A percentile compares a stretch with the other conserved stretches of the same genome.
Conservation (phyloP, 2,888 invertebrate species). For the Epirrhoe alternata region DNA sequence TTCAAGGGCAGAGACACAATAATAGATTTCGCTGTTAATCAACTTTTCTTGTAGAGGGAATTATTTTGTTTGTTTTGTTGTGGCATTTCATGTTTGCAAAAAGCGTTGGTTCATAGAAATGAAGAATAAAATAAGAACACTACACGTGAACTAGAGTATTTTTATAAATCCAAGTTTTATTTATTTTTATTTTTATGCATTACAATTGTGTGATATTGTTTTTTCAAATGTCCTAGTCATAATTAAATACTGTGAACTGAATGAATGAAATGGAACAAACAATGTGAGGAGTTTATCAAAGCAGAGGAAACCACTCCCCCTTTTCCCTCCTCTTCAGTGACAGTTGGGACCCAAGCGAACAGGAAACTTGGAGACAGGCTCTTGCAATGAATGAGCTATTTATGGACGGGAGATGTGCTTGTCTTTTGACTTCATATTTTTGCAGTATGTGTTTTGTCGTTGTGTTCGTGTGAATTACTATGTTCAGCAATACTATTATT, state of each 20-base stretch:
- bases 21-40: not conserved
- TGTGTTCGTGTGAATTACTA: no score
- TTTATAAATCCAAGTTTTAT: no score
- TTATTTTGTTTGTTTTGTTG: not conserved
- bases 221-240: not conserved
- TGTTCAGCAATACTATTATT: no score
- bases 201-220: no score
- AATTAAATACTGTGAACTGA: not conserved
- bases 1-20: conserved; percentile 8
- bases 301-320: conserved; percentile 1
- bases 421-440: conserved; percentile 8
- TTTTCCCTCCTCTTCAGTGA: conserved; percentile 1
- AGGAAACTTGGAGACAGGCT: conserved; percentile 24
- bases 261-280: conserved; percentile 11
- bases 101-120: no score
- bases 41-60: not conserved
- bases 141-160: no score
- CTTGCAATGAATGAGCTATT: conserved; percentile 19
- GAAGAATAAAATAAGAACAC: no score
- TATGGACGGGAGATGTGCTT: conserved; percentile 20
- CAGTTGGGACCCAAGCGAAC: conserved; percentile 20
- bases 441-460: not conserved
- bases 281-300: conserved; percentile 12
- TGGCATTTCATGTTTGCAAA: no score
- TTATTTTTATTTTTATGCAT: no score